These are phyloP conservation scores for Malacoctenus gilli DNA, from an alignment of 2,797 vertebrate genomes.

Conservation along the genomic window DNA sequence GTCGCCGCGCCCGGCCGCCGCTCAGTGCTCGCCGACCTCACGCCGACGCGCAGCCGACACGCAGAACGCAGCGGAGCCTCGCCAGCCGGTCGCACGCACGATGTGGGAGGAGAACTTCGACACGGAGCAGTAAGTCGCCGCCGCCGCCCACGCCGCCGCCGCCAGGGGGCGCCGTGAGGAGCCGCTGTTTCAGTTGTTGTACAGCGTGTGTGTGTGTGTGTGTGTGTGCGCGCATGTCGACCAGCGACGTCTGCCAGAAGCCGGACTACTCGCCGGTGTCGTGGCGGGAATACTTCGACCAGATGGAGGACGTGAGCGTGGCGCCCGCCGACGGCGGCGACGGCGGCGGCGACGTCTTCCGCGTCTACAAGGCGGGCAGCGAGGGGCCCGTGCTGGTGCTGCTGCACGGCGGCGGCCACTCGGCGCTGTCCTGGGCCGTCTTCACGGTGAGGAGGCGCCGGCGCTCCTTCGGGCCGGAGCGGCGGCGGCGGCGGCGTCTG, in stretches of 20 bases:
- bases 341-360: slow-evolving; percentile 69
- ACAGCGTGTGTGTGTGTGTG: slow-evolving; percentile 4
- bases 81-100: slow-evolving; percentile 22
- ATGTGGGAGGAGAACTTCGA: slow-evolving; percentile 65
- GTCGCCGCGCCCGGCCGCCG: no score
- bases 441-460: slow-evolving; percentile 68
- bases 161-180: no score
- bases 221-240: slow-evolving; percentile 33
- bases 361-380: slow-evolving; percentile 67
- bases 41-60: no score
- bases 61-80: no score
- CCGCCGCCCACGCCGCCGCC: slow-evolving; percentile 1
- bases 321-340: no score
- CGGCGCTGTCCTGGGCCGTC: slow-evolving; percentile 76
- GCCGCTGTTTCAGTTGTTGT: no score
- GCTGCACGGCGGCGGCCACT: slow-evolving; percentile 76
- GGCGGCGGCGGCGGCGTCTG: slow-evolving; percentile 12
- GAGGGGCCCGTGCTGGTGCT: slow-evolving; percentile 74
- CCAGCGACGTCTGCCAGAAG: slow-evolving; percentile 43
- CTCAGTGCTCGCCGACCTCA: no score
- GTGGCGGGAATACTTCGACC: slow-evolving; percentile 75
- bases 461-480: no score
- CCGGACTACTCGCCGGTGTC: slow-evolving; percentile 74
- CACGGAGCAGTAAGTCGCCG: slow-evolving; percentile 58
- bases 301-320: slow-evolving; percentile 72